These are phyloP conservation scores for Papilio gigon DNA, from an alignment of 2,888 invertebrate species.

Conservation along the genomic window DNA sequence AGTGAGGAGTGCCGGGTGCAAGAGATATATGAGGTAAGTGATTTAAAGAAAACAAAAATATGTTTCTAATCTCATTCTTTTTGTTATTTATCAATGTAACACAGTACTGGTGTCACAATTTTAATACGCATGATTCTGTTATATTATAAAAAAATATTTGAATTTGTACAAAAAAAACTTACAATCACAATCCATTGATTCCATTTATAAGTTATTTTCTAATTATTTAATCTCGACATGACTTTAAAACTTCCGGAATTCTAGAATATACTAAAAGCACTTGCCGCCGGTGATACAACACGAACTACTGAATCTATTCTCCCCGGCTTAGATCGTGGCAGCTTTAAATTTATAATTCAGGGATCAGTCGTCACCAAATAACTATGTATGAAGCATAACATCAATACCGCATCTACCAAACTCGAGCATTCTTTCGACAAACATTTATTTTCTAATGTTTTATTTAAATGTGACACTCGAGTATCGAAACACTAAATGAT, in stretches of 20 bases:
- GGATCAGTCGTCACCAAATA: constrained; percentile 54
- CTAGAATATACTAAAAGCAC: constrained; percentile 37
- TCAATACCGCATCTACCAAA: constrained; percentile 66
- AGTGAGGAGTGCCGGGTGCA: too few relatives aligned
- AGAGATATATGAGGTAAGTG: too few relatives aligned
- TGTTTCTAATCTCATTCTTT: too few relatives aligned
- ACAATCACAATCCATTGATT: constrained; percentile 46
- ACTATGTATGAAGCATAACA: constrained; percentile 67
- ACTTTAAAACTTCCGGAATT: constrained; percentile 19
- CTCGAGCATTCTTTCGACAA: constrained; percentile 31
- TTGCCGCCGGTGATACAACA: constrained; percentile 24
- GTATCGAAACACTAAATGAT: too few relatives aligned
- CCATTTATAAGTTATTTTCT: constrained; percentile 41
- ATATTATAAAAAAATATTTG: not conserved
- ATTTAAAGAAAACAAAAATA: too few relatives aligned
- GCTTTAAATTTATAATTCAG: constrained; percentile 73
- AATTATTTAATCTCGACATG: not conserved
- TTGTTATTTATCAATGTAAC: too few relatives aligned
- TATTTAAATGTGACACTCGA: constrained; percentile 23
- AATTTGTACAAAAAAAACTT: constrained; percentile 41
- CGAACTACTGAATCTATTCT: constrained; percentile 47
- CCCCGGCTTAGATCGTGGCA: constrained; percentile 54
- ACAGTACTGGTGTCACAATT: too few relatives aligned
- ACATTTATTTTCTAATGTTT: constrained; percentile 33
- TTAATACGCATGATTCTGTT: too few relatives aligned